Base-by-base conservation (phyloP, 2,888 invertebrate genomes). In the Folsomia manolachei region DNA sequence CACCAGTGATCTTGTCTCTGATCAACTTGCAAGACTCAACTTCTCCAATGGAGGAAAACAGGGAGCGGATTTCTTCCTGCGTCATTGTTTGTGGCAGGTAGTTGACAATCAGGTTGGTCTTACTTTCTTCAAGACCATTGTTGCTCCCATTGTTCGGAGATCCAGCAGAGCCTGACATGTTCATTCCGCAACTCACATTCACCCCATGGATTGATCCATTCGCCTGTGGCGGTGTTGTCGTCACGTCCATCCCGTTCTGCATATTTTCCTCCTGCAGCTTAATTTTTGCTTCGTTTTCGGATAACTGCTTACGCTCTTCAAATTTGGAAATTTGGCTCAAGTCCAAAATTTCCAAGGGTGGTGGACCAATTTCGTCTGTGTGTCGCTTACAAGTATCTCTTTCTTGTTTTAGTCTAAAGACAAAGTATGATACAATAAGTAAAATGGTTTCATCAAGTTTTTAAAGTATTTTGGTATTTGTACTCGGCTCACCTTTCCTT, bases 11-110 rank as follows among this genome's bases (percentile, higher is more conserved):
- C 88, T 99, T 99, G 87, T 99, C 99, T 81, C 98, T 88, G 84
- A 99, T 98, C 84, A 99, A 89, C 86, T 99, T 99, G 87, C 99
- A 99, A 82, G 95, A 96, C 85, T 99, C 99, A 77, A 99, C 96
- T 85, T 98, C 98, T 72, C 99, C 99, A 83, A 99, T 97, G 84
- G 95, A 95, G 71, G 96, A 94, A 87, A 99, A 99, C 70, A 99
- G 88, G 72, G 96, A 95, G 78, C 97, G 89, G 79, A 99, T 98
- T 86, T 98, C 98, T 86, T 98, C 98, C 86, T 99, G 98, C 71
- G 96, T 96, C 99, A 99, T 99, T 82, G 94, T 97, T 88, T 99
- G 99, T 77, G 99, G 99, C 86, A 99, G 89, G 86, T 99, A 99
- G 88, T 99, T 99, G 83, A 99, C 98, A 86, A 99, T 99, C 82